Conservation (phyloP, 1,140 invertebrate genomes). For the Ylistrum balloti region DNA sequence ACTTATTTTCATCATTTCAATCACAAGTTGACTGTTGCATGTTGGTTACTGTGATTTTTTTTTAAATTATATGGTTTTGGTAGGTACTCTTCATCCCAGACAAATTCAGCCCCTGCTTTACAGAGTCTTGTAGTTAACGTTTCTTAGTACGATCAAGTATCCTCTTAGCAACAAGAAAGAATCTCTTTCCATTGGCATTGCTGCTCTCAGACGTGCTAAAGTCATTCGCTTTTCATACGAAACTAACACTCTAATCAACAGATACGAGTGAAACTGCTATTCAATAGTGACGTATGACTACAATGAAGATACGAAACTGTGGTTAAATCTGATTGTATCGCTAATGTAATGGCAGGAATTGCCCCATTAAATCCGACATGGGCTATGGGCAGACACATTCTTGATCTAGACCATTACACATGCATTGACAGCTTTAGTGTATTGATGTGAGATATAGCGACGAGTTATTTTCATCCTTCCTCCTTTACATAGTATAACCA, state of each 20-base stretch:
- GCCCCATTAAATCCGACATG: conserved; percentile 9
- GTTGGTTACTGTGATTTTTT: too few relatives aligned
- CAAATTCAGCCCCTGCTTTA: too few relatives aligned
- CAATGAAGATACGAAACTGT: conserved; percentile 18
- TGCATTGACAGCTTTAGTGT: too few relatives aligned
- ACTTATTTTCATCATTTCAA: too few relatives aligned
- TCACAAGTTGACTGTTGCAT: too few relatives aligned
- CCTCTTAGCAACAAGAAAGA: neutral
- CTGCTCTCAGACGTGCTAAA: neutral
- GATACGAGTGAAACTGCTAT: neutral
- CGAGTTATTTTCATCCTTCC: too few relatives aligned
- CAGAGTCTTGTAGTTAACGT: too few relatives aligned
- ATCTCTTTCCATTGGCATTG: neutral
- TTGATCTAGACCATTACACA: neutral
- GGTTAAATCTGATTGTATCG: conserved; percentile 1
- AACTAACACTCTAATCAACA: neutral
- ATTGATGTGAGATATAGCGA: too few relatives aligned
- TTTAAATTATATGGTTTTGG: too few relatives aligned
- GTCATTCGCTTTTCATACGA: neutral
- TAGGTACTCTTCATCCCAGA: too few relatives aligned
- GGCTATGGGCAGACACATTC: neutral
- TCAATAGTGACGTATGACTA: neutral
- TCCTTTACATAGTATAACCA: too few relatives aligned
- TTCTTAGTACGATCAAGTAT: too few relatives aligned
- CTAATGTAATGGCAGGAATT: conserved; percentile 18